Evolutionary conservation across 64 coral and sea anemone species (phyloP).

Genomic region (Acropora yongei): DNA sequence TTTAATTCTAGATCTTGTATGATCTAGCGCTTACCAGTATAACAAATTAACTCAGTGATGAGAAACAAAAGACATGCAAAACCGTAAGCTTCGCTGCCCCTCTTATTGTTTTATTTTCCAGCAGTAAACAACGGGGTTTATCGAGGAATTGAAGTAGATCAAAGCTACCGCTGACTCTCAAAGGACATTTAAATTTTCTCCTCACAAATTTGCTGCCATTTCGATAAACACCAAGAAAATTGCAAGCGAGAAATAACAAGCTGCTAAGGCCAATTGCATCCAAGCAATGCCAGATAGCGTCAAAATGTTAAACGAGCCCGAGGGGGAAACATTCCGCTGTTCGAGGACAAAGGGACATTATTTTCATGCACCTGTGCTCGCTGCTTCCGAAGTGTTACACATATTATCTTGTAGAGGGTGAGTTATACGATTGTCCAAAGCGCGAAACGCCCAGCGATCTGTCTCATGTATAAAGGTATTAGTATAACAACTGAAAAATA

Average conservation of each 20-base stretch:
- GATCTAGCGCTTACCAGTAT: too few relatives aligned
- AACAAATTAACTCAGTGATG: too few relatives aligned
- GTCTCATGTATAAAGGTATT: background rate
- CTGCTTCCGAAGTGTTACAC: background rate
- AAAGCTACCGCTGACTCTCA: background rate
- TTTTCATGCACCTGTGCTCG: background rate
- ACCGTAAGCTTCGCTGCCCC: background rate
- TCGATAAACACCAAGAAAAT: background rate
- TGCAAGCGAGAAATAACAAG: background rate
- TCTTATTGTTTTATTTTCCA: constrained; percentile 2
- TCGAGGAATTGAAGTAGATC: background rate
- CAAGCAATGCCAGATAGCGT: background rate
- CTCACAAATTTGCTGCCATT: background rate
- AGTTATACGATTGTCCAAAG: background rate
- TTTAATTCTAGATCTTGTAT: too few relatives aligned
- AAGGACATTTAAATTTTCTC: background rate
- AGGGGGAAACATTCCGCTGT: background rate
- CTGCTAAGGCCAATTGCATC: background rate
- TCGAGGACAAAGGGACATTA: background rate
- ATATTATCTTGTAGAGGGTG: background rate
- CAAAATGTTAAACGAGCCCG: background rate
- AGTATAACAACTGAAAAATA: background rate
- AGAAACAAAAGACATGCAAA: too few relatives aligned
- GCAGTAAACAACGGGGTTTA: constrained; percentile 7
- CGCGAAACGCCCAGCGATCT: background rate